phyloP scores from a whole-genome alignment of 2,888 invertebrate genomes.

The Temnothorax rugatulus region DNA sequence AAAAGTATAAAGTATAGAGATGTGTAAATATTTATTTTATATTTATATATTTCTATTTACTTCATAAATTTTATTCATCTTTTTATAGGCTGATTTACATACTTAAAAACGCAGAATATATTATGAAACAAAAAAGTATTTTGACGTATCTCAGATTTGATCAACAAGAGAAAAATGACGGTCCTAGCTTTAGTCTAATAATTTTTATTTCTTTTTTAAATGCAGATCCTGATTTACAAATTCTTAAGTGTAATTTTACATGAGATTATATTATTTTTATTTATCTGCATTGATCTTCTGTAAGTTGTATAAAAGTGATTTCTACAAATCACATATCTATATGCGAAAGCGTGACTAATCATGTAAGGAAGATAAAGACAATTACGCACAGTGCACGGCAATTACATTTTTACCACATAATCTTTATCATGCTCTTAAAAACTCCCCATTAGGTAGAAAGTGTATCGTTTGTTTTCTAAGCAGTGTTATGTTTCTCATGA shows the following conservation, averaged over 20 bases:
- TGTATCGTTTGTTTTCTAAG: constrained; percentile 27
- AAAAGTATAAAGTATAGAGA: background rate
- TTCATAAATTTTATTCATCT: background rate
- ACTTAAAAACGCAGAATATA: background rate
- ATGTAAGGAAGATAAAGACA: background rate
- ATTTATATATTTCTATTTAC: background rate
- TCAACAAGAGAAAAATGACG: background rate
- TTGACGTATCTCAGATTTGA: background rate
- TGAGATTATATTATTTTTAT: background rate
- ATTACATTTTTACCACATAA: constrained; percentile 8
- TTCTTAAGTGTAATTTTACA: background rate
- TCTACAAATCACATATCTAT: background rate
- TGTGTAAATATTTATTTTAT: background rate
- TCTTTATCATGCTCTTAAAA: background rate
- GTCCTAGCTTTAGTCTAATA: background rate
- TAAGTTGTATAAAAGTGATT: background rate
- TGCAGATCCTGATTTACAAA: background rate
- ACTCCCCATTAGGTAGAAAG: background rate
- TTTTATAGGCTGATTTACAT: background rate
- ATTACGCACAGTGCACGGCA: background rate
- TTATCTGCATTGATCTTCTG: background rate
- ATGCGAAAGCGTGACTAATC: background rate
- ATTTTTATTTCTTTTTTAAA: background rate
- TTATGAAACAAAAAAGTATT: background rate
- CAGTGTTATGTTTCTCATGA: constrained; percentile 43